Conservation (phyloP, 1,140 invertebrate genomes). For the Brachionus rubens region DNA sequence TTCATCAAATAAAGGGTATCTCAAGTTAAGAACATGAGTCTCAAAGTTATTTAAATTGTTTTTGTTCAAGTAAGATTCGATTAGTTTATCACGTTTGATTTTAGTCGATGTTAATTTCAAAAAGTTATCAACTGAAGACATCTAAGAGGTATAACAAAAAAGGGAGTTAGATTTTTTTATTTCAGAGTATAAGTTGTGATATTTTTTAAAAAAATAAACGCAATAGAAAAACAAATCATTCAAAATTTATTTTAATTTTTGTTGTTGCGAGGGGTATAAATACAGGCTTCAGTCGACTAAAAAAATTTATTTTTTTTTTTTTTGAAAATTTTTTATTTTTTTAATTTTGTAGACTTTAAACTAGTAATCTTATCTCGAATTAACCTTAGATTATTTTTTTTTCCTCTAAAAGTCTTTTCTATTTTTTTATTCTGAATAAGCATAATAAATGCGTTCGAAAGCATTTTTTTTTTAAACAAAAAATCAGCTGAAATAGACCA, state of each 20-base stretch:
- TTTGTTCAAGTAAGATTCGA: neutral
- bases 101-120: neutral
- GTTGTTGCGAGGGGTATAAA: constrained; percentile 9
- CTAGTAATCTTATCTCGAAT: neutral
- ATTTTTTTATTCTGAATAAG: no score
- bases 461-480: no score
- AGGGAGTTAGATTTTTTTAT: no score
- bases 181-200: no score
- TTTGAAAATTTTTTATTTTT: constrained; percentile 1
- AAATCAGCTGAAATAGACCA: no score
- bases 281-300: neutral
- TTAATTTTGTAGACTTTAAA: neutral
- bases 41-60: neutral
- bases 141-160: no score
- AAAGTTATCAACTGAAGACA: no score
- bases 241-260: no score
- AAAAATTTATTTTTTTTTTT: neutral
- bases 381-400: no score
- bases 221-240: neutral
- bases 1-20: constrained; percentile 7
- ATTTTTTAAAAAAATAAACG: constrained; percentile 4
- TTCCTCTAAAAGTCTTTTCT: no score
- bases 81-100: neutral
- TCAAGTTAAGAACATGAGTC: neutral
- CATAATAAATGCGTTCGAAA: no score